Conservation (phyloP, 2,113 vertebrate species). For the Oxygymnocypris stewartii region DNA sequence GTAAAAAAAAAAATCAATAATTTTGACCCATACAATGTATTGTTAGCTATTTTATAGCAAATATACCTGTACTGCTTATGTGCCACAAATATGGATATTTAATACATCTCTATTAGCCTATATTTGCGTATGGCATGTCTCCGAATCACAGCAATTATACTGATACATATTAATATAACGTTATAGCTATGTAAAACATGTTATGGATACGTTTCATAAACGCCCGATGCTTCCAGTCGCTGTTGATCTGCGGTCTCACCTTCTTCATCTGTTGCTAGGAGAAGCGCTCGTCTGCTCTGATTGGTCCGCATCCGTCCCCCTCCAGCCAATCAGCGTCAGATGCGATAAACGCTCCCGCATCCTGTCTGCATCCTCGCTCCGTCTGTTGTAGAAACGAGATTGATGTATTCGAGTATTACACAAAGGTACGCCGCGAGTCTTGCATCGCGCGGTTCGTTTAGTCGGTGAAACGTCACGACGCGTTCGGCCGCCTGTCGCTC, state of each 20-base stretch:
- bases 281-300: conserved; percentile 29
- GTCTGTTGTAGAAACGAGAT: background rate
- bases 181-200: too few species aligned
- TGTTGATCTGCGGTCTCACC: background rate
- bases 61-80: too few species aligned
- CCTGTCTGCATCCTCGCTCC: conserved; percentile 21
- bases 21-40: too few species aligned
- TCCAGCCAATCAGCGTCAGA: conserved; percentile 45
- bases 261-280: conserved; percentile 53
- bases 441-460: background rate
- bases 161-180: too few species aligned
- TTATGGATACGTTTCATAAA: background rate
- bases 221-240: background rate
- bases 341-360: conserved; percentile 35
- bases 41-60: too few species aligned
- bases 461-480: background rate
- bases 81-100: too few species aligned
- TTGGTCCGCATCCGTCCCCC: conserved; percentile 32
- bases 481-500: background rate
- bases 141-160: background rate
- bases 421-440: background rate
- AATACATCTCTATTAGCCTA: too few species aligned
- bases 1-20: too few species aligned
- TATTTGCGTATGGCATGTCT: too few species aligned
- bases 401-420: background rate